Base-by-base conservation (phyloP, 2,113 vertebrate genomes). In the Paedocypris sp. region DNA sequence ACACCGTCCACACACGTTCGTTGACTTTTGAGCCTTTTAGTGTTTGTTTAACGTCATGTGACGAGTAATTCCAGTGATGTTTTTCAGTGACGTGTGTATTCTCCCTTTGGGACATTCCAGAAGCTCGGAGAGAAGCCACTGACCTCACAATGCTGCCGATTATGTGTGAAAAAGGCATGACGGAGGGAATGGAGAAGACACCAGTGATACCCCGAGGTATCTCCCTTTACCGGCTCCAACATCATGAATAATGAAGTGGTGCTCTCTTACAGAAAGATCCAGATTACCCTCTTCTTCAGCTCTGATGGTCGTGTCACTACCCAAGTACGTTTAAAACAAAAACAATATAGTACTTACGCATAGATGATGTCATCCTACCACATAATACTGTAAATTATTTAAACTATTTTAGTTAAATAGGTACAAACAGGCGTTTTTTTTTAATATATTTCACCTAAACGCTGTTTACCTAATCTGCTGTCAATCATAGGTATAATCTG, bases 161-260 rank as follows among this genome's bases (percentile, higher is more conserved):
- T 65, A 57, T 64, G 43, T 48, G 53, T 13, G 47, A 48, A 5
- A 19, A 15, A 12, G 28, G 22, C 33, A 35, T 43, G 13, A 60
- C 5, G 13, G 5, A 31, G 13, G 2, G 1, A 6, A 51, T 48
- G 38, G 23, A 23, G 12, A 16, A 43, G 47, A 35, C 32, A 48
- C 70, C 41, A 35, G 12, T 29, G 41, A 73, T 63, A 65, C 3
- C 26, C 33, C 51, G 49, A 12, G 47, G 19, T 42, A 56, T 43
- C 32, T 54, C 15, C 32, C n/a, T 32, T 32, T 26, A 56, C 28
- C 0, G 12, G 26, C 46, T 66, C 68, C 12, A n/a, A 26, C 46
- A 11, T 62, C 38, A 5, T 74, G 42, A 68, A 75, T 66, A 51
- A 75, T 67, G 43, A 53, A 73, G 16, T 35, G 38, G 29, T 4